Evolutionary conservation across 2,888 invertebrate genomes (phyloP), one percentile per base, ranked within the genome.

Genomic region (Trimorus sp.): DNA sequence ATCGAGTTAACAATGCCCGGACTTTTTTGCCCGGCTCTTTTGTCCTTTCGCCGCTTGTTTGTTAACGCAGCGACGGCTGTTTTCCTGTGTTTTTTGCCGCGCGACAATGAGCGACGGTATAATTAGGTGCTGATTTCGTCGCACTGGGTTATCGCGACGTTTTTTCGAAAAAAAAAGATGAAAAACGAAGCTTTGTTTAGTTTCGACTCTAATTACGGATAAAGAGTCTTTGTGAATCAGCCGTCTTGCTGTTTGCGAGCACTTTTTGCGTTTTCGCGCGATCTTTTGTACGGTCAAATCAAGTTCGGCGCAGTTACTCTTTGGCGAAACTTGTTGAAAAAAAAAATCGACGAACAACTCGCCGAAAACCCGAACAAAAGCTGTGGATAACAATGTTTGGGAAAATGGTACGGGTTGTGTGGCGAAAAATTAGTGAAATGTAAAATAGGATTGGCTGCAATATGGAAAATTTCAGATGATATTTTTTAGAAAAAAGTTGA

Each of bases 1-100:
- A 79, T 60, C 38, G 37, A 60, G 62, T 68, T 68, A 73, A 79
- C 79, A 73, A 79, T 68, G 45, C 40, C 40, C 15, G 11, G n/a
- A 7, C n/a, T 58, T 65, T 40, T 63, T 71, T 59, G 12, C n/a
- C 48, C 14, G 62, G 53, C 6, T 54, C 51, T 66, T 65, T 74
- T 66, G 54, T 74, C 11, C 48, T 36, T 49, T 14, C 8, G 58
- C 2, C 56, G 16, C 49, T 75, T 60, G 75, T 77, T 70, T 68
- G 70, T 70, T 77, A 63, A 58, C 40, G 45, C 36, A 37, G 54
- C 54, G 38, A 70, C 63, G 53, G 58, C 36, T 45, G 37, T 59
- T 71, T 59, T 48, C 7, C 60, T 49, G 16, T 8, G 42, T 38
- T 68, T 60, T 66, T 65, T 74, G 6, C 36, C 37, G 38, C 53